phyloP scores from a whole-genome alignment of 2,888 invertebrate genomes.

The Hydriomena furcata region DNA sequence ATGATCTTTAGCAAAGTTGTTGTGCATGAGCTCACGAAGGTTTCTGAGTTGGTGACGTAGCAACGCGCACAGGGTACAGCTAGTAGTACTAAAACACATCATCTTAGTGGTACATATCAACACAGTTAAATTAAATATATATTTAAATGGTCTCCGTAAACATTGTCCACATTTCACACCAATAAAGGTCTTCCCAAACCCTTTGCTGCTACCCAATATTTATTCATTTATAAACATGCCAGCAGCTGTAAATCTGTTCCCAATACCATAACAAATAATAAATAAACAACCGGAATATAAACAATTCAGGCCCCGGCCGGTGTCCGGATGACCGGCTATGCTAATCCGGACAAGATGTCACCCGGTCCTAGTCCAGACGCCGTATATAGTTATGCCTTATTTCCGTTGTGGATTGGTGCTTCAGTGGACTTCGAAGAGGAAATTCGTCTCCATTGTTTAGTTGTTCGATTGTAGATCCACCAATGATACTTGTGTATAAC shows the following conservation, averaged over 20 bases:
- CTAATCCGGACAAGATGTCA: constrained; percentile 50
- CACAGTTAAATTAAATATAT: too few relatives aligned
- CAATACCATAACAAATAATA: constrained; percentile 7
- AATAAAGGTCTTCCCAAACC: too few relatives aligned
- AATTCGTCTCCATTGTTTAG: constrained; percentile 9
- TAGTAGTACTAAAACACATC: too few relatives aligned
- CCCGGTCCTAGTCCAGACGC: constrained; percentile 34
- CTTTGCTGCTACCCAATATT: background rate
- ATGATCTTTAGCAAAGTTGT: too few relatives aligned
- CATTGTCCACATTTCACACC: too few relatives aligned
- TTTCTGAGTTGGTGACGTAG: too few relatives aligned
- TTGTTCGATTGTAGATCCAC: too few relatives aligned
- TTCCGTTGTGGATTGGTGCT: constrained; percentile 9
- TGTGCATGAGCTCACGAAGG: too few relatives aligned
- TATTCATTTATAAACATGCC: constrained; percentile 1
- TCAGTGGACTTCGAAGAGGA: constrained; percentile 10
- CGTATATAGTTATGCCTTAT: constrained; percentile 19
- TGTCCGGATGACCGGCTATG: constrained; percentile 41
- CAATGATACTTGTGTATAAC: too few relatives aligned
- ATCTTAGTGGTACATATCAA: too few relatives aligned
- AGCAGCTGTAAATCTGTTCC: background rate
- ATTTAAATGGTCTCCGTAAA: too few relatives aligned
- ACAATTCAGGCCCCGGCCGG: constrained; percentile 23
- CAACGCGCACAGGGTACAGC: too few relatives aligned
- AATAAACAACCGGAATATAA: constrained; percentile 21